Evolutionary conservation across 2,797 vertebrate genomes (phyloP), one percentile per base, ranked within the genome.

Genomic region (Tokudaia muenninki): DNA sequence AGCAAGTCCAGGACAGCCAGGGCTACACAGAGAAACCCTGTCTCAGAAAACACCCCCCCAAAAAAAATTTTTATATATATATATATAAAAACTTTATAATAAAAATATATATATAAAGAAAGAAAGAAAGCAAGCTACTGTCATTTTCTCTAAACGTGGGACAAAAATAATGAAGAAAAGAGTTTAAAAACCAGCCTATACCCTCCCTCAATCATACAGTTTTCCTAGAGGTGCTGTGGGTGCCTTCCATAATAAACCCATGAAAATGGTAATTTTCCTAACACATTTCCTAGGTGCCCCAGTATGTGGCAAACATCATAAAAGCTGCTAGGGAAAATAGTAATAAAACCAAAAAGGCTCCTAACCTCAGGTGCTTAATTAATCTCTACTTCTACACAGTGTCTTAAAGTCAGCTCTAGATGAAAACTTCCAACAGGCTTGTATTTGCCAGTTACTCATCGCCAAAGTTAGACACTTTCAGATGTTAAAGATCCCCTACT

Each of bases 401-500:
- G 34, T 82, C 57, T 59, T 96, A 61, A 95, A 94, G 57, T 95
- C 34, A 96, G 83, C 55, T 77, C 91, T 9, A 90, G 70, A 16
- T 79, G 55, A n/a, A 81, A 88, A 92, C 92, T 92, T 95, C 83
- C 57, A 67, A 87, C 6, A 52, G 82, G 24, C 94, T 37, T 81
- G 31, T 92, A 72, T 81, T 95, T 94, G 86, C 94, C 77, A 87
- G 57, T 87, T 47, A 95, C 31, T 89, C 57, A 93, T n/a, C 14
- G 74, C 22, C 41, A 94, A 96, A 70, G 50, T 92, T 37, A 97
- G 1, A 52, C 5, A 94, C 95, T 92, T 95, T 96, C 90, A 93
- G 16, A 90, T 72, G 79, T 86, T 92, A 95, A 96, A 96, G 61
- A 96, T 87, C 82, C 94, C 74, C 67, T 88, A 81, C 37, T 84